A percentile compares a stretch with the other conserved stretches of the same genome.
These are phyloP conservation scores for Ceriagrion tenellum DNA, from an alignment of 2,888 invertebrate species.

Conservation along the genomic window DNA sequence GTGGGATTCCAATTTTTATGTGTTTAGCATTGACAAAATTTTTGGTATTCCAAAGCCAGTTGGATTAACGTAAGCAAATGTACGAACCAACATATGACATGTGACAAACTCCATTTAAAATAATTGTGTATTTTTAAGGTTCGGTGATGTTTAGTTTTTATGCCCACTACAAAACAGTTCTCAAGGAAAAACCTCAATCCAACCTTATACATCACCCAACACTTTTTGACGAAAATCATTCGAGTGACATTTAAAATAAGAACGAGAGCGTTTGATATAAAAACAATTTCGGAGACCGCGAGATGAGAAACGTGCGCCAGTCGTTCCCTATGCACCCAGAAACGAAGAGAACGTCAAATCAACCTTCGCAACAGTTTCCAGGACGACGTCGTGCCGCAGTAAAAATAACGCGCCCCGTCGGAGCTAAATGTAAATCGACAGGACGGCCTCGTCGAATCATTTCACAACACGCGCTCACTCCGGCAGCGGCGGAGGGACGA, in stretches of 20 bases:
- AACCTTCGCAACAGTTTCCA: not conserved
- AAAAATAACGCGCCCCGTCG: not conserved
- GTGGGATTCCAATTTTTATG: too few relatives aligned
- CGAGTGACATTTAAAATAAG: not conserved
- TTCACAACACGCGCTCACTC: not conserved
- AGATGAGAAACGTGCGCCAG: not conserved
- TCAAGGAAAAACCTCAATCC: too few relatives aligned
- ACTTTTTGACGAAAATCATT: not conserved
- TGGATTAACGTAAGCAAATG: too few relatives aligned
- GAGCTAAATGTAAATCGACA: slow-evolving; percentile 6
- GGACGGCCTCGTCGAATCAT: not conserved
- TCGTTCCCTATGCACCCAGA: not conserved
- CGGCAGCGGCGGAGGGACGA: not conserved
- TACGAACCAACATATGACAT: too few relatives aligned
- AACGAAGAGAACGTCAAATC: not conserved
- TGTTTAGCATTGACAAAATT: too few relatives aligned
- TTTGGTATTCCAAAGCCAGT: too few relatives aligned
- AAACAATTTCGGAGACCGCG: not conserved
- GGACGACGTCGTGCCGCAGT: not conserved
- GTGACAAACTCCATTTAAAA: too few relatives aligned
- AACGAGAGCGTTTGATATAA: not conserved
- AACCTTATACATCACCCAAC: too few relatives aligned
- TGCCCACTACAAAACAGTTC: too few relatives aligned
- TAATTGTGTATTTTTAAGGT: too few relatives aligned
- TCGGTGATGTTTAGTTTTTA: too few relatives aligned